phyloP scores from a whole-genome alignment of 2,797 vertebrate species.

The Gymnodraco acuticeps region DNA sequence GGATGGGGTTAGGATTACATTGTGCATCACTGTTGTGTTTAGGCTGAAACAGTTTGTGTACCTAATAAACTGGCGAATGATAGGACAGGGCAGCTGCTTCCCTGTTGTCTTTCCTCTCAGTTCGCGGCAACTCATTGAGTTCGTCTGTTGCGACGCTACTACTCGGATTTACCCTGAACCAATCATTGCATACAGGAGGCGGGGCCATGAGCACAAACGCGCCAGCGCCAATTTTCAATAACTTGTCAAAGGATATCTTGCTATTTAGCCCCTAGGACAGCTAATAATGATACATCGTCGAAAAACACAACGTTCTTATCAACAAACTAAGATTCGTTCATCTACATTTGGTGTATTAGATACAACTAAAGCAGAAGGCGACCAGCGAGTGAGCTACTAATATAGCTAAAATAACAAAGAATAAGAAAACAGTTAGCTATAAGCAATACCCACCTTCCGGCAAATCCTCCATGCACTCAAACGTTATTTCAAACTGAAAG shows the following conservation, averaged over 20 bases:
- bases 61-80: too few relatives aligned
- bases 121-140: constrained; percentile 58
- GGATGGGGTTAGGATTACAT: too few relatives aligned
- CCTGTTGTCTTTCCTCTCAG: neutral
- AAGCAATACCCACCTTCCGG: constrained; percentile 85
- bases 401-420: neutral
- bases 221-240: constrained; percentile 84
- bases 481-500: constrained; percentile 94
- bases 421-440: neutral
- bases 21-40: too few relatives aligned
- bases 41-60: too few relatives aligned
- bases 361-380: neutral
- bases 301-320: neutral
- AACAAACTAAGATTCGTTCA: accelerated
- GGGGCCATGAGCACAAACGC: constrained; percentile 67
- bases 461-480: constrained; percentile 93
- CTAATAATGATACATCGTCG: accelerated
- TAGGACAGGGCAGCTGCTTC: neutral
- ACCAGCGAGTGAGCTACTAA: neutral
- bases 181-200: constrained; percentile 58
- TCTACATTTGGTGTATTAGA: neutral
- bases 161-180: constrained; percentile 19
- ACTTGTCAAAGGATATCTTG: constrained; percentile 19
- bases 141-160: constrained; percentile 33
- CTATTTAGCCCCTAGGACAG: neutral